These are phyloP conservation scores for Brachypalpus laphriformis DNA, from an alignment of 2,888 invertebrate species.

Conservation along the genomic window DNA sequence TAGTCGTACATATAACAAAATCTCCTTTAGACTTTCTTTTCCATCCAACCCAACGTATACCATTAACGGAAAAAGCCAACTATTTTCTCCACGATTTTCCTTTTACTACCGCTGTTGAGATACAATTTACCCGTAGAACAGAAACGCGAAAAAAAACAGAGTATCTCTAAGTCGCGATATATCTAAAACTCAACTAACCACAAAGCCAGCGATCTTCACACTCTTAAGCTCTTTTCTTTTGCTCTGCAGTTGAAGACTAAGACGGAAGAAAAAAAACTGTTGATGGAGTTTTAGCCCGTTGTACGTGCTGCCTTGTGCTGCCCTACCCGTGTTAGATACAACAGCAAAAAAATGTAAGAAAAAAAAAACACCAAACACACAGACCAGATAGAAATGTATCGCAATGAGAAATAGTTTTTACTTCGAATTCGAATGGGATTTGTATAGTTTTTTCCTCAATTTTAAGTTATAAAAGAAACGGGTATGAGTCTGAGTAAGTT, in stretches of 20 bases:
- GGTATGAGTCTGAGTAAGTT: neutral
- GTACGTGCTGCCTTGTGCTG: conserved; percentile 52
- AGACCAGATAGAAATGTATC: conserved; percentile 57
- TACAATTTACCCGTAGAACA: conserved; percentile 47
- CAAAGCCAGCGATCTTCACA: conserved; percentile 69
- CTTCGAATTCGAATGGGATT: conserved; percentile 23
- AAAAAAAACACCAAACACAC: conserved; percentile 9
- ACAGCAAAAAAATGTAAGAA: conserved; percentile 6
- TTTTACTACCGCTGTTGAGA: conserved; percentile 47
- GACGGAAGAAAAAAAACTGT: conserved; percentile 34
- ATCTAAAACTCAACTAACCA: conserved; percentile 71
- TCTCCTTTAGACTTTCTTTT: conserved; percentile 65
- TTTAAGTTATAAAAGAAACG: conserved; percentile 13
- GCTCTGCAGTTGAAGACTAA: conserved; percentile 46
- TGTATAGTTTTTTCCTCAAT: conserved; percentile 10
- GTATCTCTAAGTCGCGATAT: conserved; percentile 66
- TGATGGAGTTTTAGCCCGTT: conserved; percentile 60
- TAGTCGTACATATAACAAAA: conserved; percentile 41
- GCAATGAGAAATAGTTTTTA: conserved; percentile 51
- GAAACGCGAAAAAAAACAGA: conserved; percentile 37
- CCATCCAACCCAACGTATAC: conserved; percentile 39
- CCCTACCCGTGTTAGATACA: conserved; percentile 49
- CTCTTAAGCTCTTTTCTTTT: conserved; percentile 69
- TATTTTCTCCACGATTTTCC: conserved; percentile 67
- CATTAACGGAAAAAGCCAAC: conserved; percentile 42